Conservation (phyloP, 2,888 invertebrate species). For the Caenorhabditis imperialis region DNA sequence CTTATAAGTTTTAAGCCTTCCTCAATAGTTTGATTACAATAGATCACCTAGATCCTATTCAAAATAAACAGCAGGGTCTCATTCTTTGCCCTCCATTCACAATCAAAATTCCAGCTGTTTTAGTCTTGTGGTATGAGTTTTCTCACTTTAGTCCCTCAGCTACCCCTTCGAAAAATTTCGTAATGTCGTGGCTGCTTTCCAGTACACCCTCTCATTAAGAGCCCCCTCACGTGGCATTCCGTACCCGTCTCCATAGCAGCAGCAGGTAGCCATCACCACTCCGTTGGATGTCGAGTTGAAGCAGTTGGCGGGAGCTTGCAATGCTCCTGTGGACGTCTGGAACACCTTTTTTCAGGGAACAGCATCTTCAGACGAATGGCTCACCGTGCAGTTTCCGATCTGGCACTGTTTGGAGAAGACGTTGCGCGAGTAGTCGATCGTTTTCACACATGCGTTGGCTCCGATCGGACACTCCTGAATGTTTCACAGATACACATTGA, state of each 20-base stretch:
- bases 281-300: conserved; percentile 37
- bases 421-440: conserved; percentile 37
- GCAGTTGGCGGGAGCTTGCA: conserved; percentile 53
- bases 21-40: too few relatives aligned
- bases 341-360: too few relatives aligned
- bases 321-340: conserved; percentile 27
- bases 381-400: conserved; percentile 52
- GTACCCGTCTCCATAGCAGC: conserved; percentile 58
- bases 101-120: too few relatives aligned
- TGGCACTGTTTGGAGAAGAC: conserved; percentile 56
- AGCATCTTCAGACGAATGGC: too few relatives aligned
- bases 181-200: conserved; percentile 1
- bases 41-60: too few relatives aligned
- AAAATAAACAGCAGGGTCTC: too few relatives aligned
- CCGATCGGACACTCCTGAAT: conserved; percentile 52
- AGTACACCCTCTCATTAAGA: conserved; percentile 4
- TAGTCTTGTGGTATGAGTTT: too few relatives aligned
- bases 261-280: conserved; percentile 34
- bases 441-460: conserved; percentile 53
- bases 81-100: too few relatives aligned
- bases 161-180: conserved; percentile 9
- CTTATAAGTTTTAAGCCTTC: too few relatives aligned
- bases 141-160: too few relatives aligned
- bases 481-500: too few relatives aligned
- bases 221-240: neutral